Base-by-base conservation (phyloP, 2,888 invertebrate genomes). In the Ferdinandea cuprea region DNA sequence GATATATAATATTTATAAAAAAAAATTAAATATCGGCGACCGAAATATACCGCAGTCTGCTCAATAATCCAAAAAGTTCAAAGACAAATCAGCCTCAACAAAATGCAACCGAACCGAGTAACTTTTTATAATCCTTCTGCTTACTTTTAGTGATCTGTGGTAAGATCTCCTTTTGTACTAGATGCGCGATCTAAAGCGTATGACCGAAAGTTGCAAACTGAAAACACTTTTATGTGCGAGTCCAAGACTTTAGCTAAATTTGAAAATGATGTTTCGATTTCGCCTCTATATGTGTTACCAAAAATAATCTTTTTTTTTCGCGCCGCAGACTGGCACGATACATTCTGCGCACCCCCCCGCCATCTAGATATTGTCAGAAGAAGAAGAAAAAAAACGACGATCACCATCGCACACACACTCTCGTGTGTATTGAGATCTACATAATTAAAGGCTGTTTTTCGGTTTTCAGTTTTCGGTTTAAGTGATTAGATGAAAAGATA, bases 161-260 rank as follows among this genome's bases (percentile, higher is more conserved):
- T 21, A 13, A 40, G 11, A 44, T 59, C 37, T 71, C 17, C 46
- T 58, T 63, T 52, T 59, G 86, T 86, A 86, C 85, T 85, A 72
- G 79, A 44, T 79, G 86, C 86, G 76, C 87, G 86, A 85, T 86
- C 87, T 85, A 87, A 86, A 86, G 84, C 86, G 87, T 87, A 86
- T 88, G 90, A 87, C 87, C 88, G 89, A 88, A 87, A 86, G 87
- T 87, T 87, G 87, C 86, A 87, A 89, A 90, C 90, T 90, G 90
- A 90, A 90, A 89, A 88, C 87, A 89, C 89, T 89, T 89, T 89
- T 90, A 90, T 90, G 89, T 86, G 87, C 87, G 87, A 87, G 86
- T 86, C 83, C 86, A 86, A 87, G 87, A 86, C 85, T 84, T 84
- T 85, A 56, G 85, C 69, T 85, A 83, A 83, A 78, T 83, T 83